Percentiles rank a stretch among this genome's conserved stretches.
phyloP scores from a whole-genome alignment of 2,888 invertebrate genomes.

The Rhodophaea formosa region DNA sequence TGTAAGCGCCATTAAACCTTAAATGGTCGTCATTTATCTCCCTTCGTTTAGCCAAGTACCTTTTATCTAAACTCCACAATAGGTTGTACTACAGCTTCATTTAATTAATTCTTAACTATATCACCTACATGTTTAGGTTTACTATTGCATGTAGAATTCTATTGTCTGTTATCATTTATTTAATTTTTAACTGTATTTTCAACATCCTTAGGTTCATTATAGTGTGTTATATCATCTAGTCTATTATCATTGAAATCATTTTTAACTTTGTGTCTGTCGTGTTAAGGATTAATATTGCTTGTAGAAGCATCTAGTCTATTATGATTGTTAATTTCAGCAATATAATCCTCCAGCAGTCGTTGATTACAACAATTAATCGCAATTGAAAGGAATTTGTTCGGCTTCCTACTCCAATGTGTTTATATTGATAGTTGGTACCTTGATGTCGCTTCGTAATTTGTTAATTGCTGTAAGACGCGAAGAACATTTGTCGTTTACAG shows the following conservation, averaged over 20 bases:
- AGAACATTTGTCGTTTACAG: neutral
- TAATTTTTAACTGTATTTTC: too few relatives aligned
- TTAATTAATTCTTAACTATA: slow-evolving; percentile 38
- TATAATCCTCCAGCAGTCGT: slow-evolving; percentile 70
- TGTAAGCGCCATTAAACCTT: slow-evolving; percentile 54
- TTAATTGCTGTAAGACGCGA: neutral
- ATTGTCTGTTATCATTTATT: slow-evolving; percentile 50
- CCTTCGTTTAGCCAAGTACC: slow-evolving; percentile 49
- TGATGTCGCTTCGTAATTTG: slow-evolving; percentile 16
- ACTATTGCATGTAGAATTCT: slow-evolving; percentile 29
- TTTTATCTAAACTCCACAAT: slow-evolving; percentile 52
- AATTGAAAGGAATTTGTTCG: slow-evolving; percentile 72
- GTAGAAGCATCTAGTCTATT: slow-evolving; percentile 40
- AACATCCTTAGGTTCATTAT: too few relatives aligned
- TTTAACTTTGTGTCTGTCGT: slow-evolving; percentile 35
- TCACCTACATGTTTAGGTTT: slow-evolving; percentile 32
- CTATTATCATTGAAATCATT: slow-evolving; percentile 14
- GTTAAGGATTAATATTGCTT: slow-evolving; percentile 36
- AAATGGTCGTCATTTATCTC: slow-evolving; percentile 57
- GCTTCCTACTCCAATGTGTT: slow-evolving; percentile 58
- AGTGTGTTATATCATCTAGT: too few relatives aligned
- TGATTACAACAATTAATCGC: slow-evolving; percentile 78
- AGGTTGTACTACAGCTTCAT: slow-evolving; percentile 29
- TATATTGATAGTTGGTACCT: slow-evolving; percentile 29
- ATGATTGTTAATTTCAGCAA: slow-evolving; percentile 69